Base-by-base conservation (phyloP, 2,113 vertebrate genomes). In the Galbula dea region DNA sequence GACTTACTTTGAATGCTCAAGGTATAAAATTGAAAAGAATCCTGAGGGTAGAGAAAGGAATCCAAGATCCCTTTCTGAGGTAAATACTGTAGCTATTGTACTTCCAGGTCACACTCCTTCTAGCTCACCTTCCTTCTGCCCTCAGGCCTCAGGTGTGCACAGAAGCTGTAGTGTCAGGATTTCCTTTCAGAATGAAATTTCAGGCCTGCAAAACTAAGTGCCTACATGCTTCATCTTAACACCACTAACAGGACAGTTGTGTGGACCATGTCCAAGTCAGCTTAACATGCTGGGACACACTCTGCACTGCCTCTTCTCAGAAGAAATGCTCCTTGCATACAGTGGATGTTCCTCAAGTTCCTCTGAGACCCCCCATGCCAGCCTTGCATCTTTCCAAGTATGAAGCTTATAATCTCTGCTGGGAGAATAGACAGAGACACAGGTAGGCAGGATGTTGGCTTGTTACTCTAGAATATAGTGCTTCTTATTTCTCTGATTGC, bases 61-160 rank as follows among this genome's bases (percentile, higher is more conserved):
- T 24, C n/a, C 41, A 3, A 54, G 87, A 30, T 0, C 8, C 9
- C 12, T 82, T 87, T 46, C 75, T 43, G 52, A 83, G 37, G 17
- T 45, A 69, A 69, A 15, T 3, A 0, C 32, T 74, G 26, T 13
- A 81, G 51, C 29, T 80, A 26, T n/a, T 15, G 20, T 27, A 54
- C 24, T 92, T 65, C 51, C 61, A 52, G 20, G 15, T 61, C 74
- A 39, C 2, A 8, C n/a, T 75, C 37, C 46, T 80, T 37, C 79
- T 82, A 0, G 0, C n/a, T 45, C 0, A 0, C 7, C n/a, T 27
- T 68, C 32, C 26, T 81, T 67, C 73, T 68, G 34, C 69, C 52
- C 17, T 45, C 48, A 16, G 36, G 24, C 81, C 45, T 75, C 77
- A 54, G n/a, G 17, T 14, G 34, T 37, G 61, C 15, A 15, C 9